Percentiles rank a stretch among this genome's conserved stretches.
These are phyloP conservation scores for Porites rus DNA, from an alignment of 92 coral and sea anemone genomes.

Conservation along the genomic window DNA sequence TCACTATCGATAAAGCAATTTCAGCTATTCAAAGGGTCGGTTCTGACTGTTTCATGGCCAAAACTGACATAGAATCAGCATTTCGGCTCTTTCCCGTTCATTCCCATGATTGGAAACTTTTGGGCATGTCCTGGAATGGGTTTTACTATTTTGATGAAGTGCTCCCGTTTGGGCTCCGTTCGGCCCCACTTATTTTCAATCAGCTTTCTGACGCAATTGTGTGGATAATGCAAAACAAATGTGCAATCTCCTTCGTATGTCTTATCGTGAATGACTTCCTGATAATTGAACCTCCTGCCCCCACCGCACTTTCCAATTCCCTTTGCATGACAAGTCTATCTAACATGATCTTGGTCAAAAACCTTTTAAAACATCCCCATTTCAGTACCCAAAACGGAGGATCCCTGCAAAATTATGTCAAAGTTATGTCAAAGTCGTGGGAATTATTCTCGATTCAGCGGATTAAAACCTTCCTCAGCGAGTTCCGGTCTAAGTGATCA, in stretches of 20 bases:
- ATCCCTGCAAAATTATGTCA: constrained; percentile 46
- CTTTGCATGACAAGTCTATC: constrained; percentile 39
- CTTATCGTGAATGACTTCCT: constrained; percentile 67
- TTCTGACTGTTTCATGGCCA: constrained; percentile 51
- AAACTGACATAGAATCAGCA: constrained; percentile 72
- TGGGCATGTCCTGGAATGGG: constrained; percentile 59
- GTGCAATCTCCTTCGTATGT: background rate
- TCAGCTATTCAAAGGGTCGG: constrained; percentile 43
- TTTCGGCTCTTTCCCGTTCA: constrained; percentile 65
- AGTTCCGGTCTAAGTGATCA: constrained; percentile 33
- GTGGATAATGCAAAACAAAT: constrained; percentile 47
- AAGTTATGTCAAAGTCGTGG: constrained; percentile 33
- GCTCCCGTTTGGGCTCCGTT: background rate
- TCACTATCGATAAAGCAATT: constrained; percentile 51
- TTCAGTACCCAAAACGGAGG: constrained; percentile 51
- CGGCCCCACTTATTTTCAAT: constrained; percentile 61
- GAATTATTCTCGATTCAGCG: constrained; percentile 15
- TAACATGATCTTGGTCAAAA: constrained; percentile 57
- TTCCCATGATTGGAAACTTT: constrained; percentile 65
- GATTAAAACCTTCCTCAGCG: constrained; percentile 15
- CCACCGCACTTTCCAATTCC: constrained; percentile 10
- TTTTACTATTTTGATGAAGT: constrained; percentile 63
- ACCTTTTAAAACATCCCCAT: constrained; percentile 53
- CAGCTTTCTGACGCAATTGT: constrained; percentile 59
- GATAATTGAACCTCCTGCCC: constrained; percentile 50